Percentiles rank a stretch among this genome's conserved stretches.
Evolutionary conservation across 2,888 invertebrate species (phyloP).

Genomic region (Volucella inflata): DNA sequence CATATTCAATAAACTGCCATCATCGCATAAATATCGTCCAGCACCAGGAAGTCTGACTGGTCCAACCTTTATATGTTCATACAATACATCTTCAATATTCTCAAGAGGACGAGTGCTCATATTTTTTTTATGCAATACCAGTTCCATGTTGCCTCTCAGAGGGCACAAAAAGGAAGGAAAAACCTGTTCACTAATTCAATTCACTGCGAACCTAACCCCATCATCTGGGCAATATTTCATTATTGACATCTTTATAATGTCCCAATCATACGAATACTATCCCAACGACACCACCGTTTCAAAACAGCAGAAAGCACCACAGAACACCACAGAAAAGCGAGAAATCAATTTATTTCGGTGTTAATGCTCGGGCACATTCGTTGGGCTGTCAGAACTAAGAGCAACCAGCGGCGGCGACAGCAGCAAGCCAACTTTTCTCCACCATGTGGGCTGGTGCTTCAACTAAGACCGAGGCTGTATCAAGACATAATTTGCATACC

Average conservation of each 20-base stretch:
- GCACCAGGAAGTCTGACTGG: slow-evolving; percentile 37
- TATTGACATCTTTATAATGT: slow-evolving; percentile 71
- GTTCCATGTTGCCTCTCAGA: slow-evolving; percentile 24
- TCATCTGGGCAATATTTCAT: slow-evolving; percentile 49
- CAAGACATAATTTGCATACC: slow-evolving; percentile 70
- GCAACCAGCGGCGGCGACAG: too few relatives aligned
- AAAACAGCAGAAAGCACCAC: slow-evolving; percentile 23
- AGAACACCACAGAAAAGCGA: slow-evolving; percentile 39
- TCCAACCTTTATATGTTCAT: slow-evolving; percentile 31
- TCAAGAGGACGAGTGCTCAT: background rate
- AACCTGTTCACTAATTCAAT: slow-evolving; percentile 24
- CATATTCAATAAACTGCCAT: slow-evolving; percentile 43
- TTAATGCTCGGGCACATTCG: slow-evolving; percentile 34
- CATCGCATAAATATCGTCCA: slow-evolving; percentile 35
- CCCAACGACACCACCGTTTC: slow-evolving; percentile 47
- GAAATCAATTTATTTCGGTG: slow-evolving; percentile 62
- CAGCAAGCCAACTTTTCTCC: background rate
- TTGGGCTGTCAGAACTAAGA: background rate
- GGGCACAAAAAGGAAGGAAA: background rate
- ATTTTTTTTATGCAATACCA: slow-evolving; percentile 22
- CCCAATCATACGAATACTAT: slow-evolving; percentile 39
- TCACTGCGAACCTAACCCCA: slow-evolving; percentile 9
- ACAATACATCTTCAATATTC: slow-evolving; percentile 40
- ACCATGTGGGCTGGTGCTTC: slow-evolving; percentile 18
- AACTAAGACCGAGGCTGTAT: slow-evolving; percentile 21